phyloP scores from a whole-genome alignment of 2,888 invertebrate genomes.

The Psylliodes chrysocephalus region DNA sequence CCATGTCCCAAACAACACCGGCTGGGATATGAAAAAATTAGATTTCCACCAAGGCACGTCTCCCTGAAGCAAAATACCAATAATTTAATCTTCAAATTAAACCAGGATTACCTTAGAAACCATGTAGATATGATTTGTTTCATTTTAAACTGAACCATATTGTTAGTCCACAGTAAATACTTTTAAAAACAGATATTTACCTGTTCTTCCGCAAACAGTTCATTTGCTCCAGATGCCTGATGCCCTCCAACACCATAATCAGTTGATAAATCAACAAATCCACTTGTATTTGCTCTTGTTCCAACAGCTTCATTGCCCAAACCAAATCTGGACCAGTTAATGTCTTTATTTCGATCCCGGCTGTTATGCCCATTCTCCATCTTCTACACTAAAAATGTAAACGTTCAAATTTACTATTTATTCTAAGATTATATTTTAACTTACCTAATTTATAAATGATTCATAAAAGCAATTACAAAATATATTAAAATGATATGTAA shows the following conservation, averaged over 20 bases:
- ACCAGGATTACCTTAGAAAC: no score
- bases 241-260: slow-evolving; percentile 84
- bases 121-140: no score
- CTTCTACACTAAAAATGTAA: slow-evolving; percentile 1
- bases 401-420: no score
- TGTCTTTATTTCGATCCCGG: slow-evolving; percentile 56
- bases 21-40: slow-evolving; percentile 95
- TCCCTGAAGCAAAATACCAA: slow-evolving; percentile 67
- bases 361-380: slow-evolving; percentile 47
- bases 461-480: slow-evolving; percentile 34
- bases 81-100: no score
- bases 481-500: slow-evolving; percentile 31
- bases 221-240: slow-evolving; percentile 87
- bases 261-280: slow-evolving; percentile 80
- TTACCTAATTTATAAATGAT: slow-evolving; percentile 30
- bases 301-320: slow-evolving; percentile 65
- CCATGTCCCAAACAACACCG: slow-evolving; percentile 96
- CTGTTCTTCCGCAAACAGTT: slow-evolving; percentile 91
- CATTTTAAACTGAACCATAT: not conserved
- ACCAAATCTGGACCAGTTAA: slow-evolving; percentile 70
- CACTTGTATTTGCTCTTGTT: slow-evolving; percentile 74
- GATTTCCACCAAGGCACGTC: slow-evolving; percentile 95
- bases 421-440: slow-evolving; percentile 15
- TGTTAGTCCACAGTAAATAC: slow-evolving; percentile 1
- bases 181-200: slow-evolving; percentile 64